Percentiles rank a stretch among this genome's conserved stretches.
phyloP scores from a whole-genome alignment of 2,113 vertebrate genomes.

The Sialia sialis region DNA sequence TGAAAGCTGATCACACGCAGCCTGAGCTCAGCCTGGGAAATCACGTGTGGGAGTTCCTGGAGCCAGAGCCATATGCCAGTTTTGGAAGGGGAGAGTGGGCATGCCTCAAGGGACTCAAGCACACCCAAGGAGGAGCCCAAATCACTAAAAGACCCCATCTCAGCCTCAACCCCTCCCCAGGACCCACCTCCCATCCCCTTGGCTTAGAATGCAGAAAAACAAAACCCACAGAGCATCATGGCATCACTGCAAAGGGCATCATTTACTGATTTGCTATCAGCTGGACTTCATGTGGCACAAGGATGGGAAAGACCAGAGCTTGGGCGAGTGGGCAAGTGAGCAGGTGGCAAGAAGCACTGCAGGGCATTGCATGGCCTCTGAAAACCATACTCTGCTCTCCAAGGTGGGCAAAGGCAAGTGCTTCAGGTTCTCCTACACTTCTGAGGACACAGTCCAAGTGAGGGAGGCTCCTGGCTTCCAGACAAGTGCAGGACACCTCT shows the following conservation, averaged over 20 bases:
- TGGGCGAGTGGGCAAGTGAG: not conserved
- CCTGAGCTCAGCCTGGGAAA: slow-evolving; percentile 23
- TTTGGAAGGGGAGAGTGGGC: not conserved
- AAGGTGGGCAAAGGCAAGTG: not conserved
- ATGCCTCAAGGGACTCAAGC: not conserved
- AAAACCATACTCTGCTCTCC: not conserved
- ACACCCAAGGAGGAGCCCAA: not conserved
- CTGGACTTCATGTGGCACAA: not conserved
- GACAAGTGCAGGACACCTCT: not conserved
- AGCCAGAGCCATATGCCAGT: slow-evolving; percentile 22
- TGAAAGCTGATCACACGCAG: not conserved
- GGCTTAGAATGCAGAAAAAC: not conserved
- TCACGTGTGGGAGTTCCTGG: not conserved
- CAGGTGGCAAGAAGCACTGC: not conserved
- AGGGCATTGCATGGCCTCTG: not conserved
- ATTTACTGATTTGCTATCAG: not conserved
- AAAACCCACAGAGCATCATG: not conserved
- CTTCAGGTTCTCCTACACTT: not conserved
- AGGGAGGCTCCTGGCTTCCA: not conserved
- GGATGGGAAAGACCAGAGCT: not conserved
- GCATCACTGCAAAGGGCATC: not conserved
- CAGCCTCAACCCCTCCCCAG: not conserved
- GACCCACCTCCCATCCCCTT: not conserved
- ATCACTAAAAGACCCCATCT: not conserved
- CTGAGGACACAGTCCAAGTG: not conserved